Evolutionary conservation across 2,888 invertebrate species (phyloP).

Genomic region (Arctia plantaginis): DNA sequence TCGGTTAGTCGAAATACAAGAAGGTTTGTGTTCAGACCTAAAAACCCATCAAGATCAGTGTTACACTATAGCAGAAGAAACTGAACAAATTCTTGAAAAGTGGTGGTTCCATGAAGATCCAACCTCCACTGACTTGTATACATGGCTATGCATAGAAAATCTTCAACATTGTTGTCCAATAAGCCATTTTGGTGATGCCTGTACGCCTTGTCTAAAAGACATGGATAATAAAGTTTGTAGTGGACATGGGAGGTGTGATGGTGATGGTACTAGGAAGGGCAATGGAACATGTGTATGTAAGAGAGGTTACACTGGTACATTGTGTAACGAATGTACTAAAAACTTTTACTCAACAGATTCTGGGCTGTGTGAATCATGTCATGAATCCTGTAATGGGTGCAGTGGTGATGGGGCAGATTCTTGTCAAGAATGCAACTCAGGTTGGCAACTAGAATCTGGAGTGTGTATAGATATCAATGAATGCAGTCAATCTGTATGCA

Average conservation of each 20-base stretch:
- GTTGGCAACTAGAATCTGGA: conserved; percentile 90
- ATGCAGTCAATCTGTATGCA: conserved; percentile 88
- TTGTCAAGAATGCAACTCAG: conserved; percentile 85
- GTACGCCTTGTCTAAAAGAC: conserved; percentile 89
- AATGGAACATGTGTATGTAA: conserved; percentile 96
- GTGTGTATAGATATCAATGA: conserved; percentile 95
- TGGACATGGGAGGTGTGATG: conserved; percentile 91
- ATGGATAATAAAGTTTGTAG: conserved; percentile 89
- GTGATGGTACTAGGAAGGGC: conserved; percentile 96
- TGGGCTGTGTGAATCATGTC: conserved; percentile 90
- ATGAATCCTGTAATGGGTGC: conserved; percentile 92
- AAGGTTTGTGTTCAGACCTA: conserved; percentile 91
- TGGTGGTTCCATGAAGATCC: conserved; percentile 94
- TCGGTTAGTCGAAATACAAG: conserved; percentile 96
- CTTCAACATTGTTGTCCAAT: conserved; percentile 94
- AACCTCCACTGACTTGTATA: conserved; percentile 66
- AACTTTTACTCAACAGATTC: conserved; percentile 89
- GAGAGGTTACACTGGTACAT: conserved; percentile 91
- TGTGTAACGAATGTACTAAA: conserved; percentile 91
- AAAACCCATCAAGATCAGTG: conserved; percentile 92
- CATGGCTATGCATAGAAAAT: conserved; percentile 93
- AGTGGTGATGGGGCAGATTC: conserved; percentile 89
- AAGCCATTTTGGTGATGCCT: conserved; percentile 92
- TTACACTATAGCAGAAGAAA: conserved; percentile 92
- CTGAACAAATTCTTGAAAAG: conserved; percentile 92